A percentile compares a stretch with the other conserved stretches of the same genome.
Evolutionary conservation across 2,113 vertebrate species (phyloP).

Genomic region (Callipepla squamata): DNA sequence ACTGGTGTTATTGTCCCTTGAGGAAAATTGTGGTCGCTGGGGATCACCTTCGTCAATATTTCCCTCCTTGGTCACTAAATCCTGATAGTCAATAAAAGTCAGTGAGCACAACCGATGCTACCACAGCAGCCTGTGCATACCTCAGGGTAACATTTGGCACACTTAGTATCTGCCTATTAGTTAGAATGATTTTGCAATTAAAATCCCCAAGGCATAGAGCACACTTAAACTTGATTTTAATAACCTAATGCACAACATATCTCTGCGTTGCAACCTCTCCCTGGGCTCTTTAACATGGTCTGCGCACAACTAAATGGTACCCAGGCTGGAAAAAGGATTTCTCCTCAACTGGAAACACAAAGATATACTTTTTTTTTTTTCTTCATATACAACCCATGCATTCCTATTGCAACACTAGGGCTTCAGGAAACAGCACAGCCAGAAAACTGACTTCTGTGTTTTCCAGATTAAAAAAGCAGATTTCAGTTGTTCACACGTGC

Average conservation of each 20-base stretch:
- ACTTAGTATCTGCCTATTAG: background rate
- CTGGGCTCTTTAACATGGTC: fast-evolving
- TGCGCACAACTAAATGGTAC: fast-evolving
- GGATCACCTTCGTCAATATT: background rate
- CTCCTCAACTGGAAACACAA: background rate
- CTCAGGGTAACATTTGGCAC: slow-evolving; percentile 21
- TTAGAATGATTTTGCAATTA: background rate
- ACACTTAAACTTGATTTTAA: background rate
- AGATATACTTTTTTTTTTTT: fast-evolving
- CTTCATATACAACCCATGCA: fast-evolving
- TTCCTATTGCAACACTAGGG: fast-evolving
- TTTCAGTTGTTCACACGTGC: background rate
- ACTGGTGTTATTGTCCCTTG: background rate
- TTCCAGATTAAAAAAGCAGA: background rate
- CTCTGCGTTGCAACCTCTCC: background rate
- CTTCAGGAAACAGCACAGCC: background rate
- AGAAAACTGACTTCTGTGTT: background rate
- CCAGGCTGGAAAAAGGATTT: fast-evolving
- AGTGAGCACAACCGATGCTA: background rate
- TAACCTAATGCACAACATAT: background rate
- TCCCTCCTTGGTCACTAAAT: slow-evolving; percentile 41
- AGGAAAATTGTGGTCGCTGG: background rate
- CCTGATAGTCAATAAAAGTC: slow-evolving; percentile 54
- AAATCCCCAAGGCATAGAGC: background rate
- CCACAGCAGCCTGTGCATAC: background rate